These are phyloP conservation scores for Cardiocondyla obscurior DNA, from an alignment of 1,140 invertebrate species.

Conservation along the genomic window DNA sequence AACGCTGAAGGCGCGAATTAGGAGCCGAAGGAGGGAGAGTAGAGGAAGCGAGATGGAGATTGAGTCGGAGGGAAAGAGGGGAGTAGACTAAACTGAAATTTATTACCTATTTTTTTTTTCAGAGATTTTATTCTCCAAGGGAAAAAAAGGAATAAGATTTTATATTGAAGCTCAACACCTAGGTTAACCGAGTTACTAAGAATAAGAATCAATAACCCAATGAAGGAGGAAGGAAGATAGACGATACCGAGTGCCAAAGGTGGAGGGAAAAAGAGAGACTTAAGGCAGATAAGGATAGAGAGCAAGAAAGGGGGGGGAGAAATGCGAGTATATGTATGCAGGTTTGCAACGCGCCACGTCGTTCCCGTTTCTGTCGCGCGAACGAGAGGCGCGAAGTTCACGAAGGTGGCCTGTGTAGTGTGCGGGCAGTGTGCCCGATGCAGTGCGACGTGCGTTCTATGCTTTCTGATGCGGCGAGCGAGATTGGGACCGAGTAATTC, in stretches of 20 bases:
- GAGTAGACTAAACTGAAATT: background rate
- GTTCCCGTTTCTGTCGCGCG: conserved; percentile 6
- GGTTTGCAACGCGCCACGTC: background rate
- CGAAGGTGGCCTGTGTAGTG: background rate
- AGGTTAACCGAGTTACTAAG: background rate
- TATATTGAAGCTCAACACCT: background rate
- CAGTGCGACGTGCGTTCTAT: background rate
- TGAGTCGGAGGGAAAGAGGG: background rate
- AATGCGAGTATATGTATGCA: background rate
- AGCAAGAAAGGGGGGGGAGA: background rate
- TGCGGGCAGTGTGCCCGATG: background rate
- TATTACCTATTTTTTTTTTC: background rate
- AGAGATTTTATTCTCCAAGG: background rate
- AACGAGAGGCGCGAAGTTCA: background rate
- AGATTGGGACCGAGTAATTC: background rate
- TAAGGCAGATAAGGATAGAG: background rate
- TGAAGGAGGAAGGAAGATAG: background rate
- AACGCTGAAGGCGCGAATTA: background rate
- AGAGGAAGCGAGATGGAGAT: background rate
- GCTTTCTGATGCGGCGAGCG: conserved; percentile 16
- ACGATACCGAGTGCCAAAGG: background rate
- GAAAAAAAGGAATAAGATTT: background rate
- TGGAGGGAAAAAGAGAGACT: background rate
- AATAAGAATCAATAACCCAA: conserved; percentile 18
- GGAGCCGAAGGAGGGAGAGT: background rate